A percentile compares a stretch with the other conserved stretches of the same genome.
These are phyloP conservation scores for Melospiza georgiana DNA, from an alignment of 2,113 vertebrate genomes.

Conservation along the genomic window DNA sequence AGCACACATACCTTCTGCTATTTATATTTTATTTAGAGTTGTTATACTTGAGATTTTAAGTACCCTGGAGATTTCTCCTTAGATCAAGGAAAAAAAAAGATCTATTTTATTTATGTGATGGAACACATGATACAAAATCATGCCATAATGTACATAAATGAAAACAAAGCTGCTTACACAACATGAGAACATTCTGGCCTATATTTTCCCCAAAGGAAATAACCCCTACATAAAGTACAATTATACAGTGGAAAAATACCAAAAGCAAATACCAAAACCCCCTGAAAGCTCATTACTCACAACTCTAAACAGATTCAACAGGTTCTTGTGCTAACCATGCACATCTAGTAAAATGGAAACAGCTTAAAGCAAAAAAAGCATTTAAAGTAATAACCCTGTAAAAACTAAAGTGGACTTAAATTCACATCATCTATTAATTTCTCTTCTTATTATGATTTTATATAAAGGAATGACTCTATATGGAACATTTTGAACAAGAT, in stretches of 20 bases:
- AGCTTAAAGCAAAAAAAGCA: neutral
- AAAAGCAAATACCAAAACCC: neutral
- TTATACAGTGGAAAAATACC: neutral
- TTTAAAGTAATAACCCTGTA: neutral
- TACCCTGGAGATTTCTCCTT: neutral
- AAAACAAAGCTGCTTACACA: neutral
- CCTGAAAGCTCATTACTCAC: neutral
- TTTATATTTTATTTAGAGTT: neutral
- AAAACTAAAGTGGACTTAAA: neutral
- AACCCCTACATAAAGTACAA: neutral
- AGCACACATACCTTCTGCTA: neutral
- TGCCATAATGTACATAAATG: fast-evolving
- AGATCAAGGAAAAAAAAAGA: neutral
- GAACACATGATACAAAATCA: neutral
- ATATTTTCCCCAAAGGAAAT: neutral
- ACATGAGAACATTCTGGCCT: neutral
- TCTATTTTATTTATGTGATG: neutral
- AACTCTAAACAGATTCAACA: constrained; percentile 1
- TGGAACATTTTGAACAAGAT: neutral
- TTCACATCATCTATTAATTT: neutral
- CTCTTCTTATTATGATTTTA: neutral
- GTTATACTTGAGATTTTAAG: neutral
- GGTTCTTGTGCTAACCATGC: neutral
- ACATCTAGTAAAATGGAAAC: neutral
- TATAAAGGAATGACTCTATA: neutral